Evolutionary conservation across 1,140 invertebrate genomes (phyloP), one percentile per base, ranked within the genome.

Genomic region (Habropoda laboriosa): DNA sequence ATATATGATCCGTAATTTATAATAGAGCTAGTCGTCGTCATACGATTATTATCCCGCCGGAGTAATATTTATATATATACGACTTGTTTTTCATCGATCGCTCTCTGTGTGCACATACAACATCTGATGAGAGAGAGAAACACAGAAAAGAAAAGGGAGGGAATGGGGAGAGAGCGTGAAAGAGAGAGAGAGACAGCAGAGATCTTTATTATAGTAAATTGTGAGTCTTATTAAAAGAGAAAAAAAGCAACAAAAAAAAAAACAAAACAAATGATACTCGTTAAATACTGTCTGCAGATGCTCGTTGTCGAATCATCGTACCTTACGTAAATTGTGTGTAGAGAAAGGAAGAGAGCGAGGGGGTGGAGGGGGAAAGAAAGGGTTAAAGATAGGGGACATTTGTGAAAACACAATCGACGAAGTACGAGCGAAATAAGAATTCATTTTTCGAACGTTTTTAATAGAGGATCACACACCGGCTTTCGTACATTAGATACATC

Each of bases 11-110:
- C 80, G 61, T 55, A 71, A 27, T 79, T 74, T 73, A 66, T 78
- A 67, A 75, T 71, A 74, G n/a, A n/a, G 53, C 60, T 85, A 85
- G 78, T 84, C 77, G 78, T 84, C 77, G 81, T 80, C 35, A 53
- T 45, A 67, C 45, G 57, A 53, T 84, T 79, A 83, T 84, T 58
- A n/a, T n/a, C n/a, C 68, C 66, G 73, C 42, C 71, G 63, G 61
- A 79, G 68, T 68, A 82, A 82, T 73, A 74, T 77, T 80, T 76
- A 60, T 80, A 64, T 72, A 58, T 78, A 74, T 45, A 72, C 47
- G 51, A 80, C 77, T 81, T 53, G 47, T 67, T 57, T 63, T 75
- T 47, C 76, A 79, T 79, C 74, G 66, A 79, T 86, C 73, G 79
- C 35, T 73, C 58, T 47, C 60, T 76, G 81, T 72, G 55, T 55